Evolutionary conservation across 2,797 vertebrate genomes (phyloP).

Genomic region (Danio choprae): DNA sequence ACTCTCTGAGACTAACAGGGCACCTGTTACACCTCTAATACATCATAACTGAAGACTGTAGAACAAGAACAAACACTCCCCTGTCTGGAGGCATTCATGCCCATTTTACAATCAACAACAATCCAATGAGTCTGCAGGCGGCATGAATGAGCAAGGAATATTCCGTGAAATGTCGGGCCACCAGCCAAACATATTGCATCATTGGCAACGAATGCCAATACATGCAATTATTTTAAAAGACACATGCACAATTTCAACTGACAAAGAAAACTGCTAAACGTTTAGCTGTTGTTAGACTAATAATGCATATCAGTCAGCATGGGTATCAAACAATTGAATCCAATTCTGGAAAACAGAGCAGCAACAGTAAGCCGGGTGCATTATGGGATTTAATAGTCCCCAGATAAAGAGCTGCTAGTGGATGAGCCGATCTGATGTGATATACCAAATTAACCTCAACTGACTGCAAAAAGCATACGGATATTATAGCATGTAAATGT

Average conservation of each 20-base stretch:
- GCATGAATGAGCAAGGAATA: conserved; percentile 31
- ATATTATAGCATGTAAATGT: conserved; percentile 7
- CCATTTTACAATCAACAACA: conserved; percentile 59
- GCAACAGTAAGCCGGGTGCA: neutral
- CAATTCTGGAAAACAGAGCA: conserved; percentile 2
- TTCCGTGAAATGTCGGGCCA: conserved; percentile 49
- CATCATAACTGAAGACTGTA: conserved; percentile 43
- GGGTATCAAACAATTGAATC: conserved; percentile 6
- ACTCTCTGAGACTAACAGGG: conserved; percentile 17
- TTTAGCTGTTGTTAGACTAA: neutral
- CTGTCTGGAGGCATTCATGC: conserved; percentile 60
- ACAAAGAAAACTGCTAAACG: neutral
- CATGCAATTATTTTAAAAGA: conserved; percentile 16
- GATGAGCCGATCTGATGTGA: conserved; percentile 13
- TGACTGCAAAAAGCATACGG: neutral
- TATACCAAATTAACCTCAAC: conserved; percentile 21
- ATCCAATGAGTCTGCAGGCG: conserved; percentile 6
- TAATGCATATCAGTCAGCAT: neutral
- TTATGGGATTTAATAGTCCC: conserved; percentile 10
- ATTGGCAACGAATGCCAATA: neutral
- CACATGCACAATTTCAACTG: neutral
- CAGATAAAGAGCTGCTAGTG: conserved; percentile 19
- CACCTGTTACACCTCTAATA: conserved; percentile 70
- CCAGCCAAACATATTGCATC: conserved; percentile 35
- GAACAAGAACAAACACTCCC: conserved; percentile 55